phyloP scores from a whole-genome alignment of 2,888 invertebrate species.

The Rapana venosa region DNA sequence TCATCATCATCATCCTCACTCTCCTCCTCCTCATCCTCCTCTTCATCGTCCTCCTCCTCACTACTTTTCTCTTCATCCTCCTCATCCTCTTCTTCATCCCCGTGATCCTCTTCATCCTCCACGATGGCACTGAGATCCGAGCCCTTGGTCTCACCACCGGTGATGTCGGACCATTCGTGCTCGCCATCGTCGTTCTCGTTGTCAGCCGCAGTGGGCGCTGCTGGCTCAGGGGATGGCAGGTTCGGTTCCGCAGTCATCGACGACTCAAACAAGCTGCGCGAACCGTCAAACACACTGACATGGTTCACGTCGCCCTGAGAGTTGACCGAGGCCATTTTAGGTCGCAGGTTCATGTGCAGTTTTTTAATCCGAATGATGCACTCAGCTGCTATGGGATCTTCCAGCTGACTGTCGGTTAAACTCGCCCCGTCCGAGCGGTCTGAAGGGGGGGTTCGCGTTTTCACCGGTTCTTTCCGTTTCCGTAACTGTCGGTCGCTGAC shows the following conservation, averaged over 20 bases:
- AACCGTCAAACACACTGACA: conserved; percentile 38
- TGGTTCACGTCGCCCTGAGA: background rate
- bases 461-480: background rate
- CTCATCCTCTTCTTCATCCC: conserved; percentile 35
- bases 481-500: background rate
- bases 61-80: conserved; percentile 35
- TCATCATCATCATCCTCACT: conserved; percentile 45
- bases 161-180: background rate
- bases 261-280: conserved; percentile 50
- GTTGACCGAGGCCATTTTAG: background rate
- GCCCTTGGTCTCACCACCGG: background rate
- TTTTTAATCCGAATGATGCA: conserved; percentile 49
- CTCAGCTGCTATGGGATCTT: conserved; percentile 17
- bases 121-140: conserved; percentile 42
- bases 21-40: conserved; percentile 42
- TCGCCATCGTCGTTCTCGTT: background rate
- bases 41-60: conserved; percentile 45
- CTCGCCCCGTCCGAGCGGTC: background rate
- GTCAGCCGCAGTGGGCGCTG: background rate
- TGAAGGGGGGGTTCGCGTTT: background rate
- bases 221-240: too few relatives aligned
- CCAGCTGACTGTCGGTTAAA: conserved; percentile 11
- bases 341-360: conserved; percentile 49
- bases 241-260: background rate
- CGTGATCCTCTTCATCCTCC: conserved; percentile 44